Evolutionary conservation across 2,797 vertebrate species (phyloP), one percentile per base, ranked within the genome.

Genomic region (Poliocrania exsul): DNA sequence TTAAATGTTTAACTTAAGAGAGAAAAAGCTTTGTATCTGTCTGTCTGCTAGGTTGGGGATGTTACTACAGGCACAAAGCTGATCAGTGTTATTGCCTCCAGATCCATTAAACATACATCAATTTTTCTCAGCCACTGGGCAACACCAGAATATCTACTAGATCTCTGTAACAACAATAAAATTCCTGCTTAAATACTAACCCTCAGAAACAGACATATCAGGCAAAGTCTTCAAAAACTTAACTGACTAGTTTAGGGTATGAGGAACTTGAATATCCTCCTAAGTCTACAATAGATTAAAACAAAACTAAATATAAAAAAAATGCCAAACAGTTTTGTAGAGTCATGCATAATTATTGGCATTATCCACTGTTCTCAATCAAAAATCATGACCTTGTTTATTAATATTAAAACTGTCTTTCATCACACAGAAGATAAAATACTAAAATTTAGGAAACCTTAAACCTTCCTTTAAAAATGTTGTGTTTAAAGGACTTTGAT

Each of bases 261-360:
- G 4, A 25, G 33, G 9, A 90, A 75, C 9, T 50, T 21, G 2
- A 81, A 37, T 65, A 65, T 57, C 11, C 6, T 56, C 18, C 31
- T n/a, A 66, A 50, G 9, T 28, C 28, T 51, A 29, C 28, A 51
- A 19, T 7, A 16, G 28, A 53, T 29, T 18, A 53, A 53, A 53
- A 53, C 50, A 31, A 53, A 29, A 53, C 28, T 53, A 53, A 31
- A 53, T 51, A 18, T n/a, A 29, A 51, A 51, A 51, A 10, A 29
- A 50, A 70, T 2, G 0, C 0, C 3, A 51, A 51, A 31, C 42
- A 17, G 17, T 20, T 64, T 64, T 49, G 11, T 66, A 73, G n/a
- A 86, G 50, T 51, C 28, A 31, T 29, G 17, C 50, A 29, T 28
- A 29, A 71, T 46, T 78, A 75, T 11, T 67, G 23, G 10, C 38